Evolutionary conservation across 2,113 vertebrate species (phyloP).

Genomic region (Colossoma macropomum): DNA sequence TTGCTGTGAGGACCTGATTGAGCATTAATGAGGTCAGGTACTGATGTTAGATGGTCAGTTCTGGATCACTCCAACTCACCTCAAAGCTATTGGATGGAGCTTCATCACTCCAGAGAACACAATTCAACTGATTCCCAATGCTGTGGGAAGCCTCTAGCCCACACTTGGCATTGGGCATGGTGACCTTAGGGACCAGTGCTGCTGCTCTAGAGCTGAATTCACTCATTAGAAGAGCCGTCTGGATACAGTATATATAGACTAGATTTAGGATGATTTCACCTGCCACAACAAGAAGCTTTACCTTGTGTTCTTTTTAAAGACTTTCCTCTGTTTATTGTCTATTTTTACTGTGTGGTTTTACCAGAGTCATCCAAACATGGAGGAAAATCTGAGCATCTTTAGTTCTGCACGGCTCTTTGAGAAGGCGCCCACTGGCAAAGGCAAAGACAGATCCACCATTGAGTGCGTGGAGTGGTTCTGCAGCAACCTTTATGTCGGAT

Average conservation of each 20-base stretch:
- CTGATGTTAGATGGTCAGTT: too few relatives aligned
- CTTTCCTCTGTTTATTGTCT: not conserved
- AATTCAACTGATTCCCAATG: too few relatives aligned
- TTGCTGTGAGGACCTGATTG: too few relatives aligned
- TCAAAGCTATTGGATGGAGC: too few relatives aligned
- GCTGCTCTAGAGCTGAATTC: not conserved
- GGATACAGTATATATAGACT: not conserved
- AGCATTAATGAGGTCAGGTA: too few relatives aligned
- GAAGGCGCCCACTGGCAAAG: conserved; percentile 59
- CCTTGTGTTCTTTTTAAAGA: not conserved
- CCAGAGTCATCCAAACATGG: not conserved
- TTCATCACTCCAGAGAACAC: too few relatives aligned
- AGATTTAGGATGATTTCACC: too few relatives aligned
- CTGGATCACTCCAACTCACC: too few relatives aligned
- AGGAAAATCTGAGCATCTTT: conserved; percentile 59
- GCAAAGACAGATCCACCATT: conserved; percentile 67
- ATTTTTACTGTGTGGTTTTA: not conserved
- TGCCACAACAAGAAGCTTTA: too few relatives aligned
- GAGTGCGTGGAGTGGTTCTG: conserved; percentile 67
- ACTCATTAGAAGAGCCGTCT: not conserved
- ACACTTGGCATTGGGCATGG: too few relatives aligned
- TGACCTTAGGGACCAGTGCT: too few relatives aligned
- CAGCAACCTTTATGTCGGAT: conserved; percentile 71
- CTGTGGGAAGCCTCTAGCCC: too few relatives aligned
- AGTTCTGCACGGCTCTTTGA: conserved; percentile 59